Base-by-base conservation (phyloP, 2,113 vertebrate genomes). In the Peromyscus californicus region DNA sequence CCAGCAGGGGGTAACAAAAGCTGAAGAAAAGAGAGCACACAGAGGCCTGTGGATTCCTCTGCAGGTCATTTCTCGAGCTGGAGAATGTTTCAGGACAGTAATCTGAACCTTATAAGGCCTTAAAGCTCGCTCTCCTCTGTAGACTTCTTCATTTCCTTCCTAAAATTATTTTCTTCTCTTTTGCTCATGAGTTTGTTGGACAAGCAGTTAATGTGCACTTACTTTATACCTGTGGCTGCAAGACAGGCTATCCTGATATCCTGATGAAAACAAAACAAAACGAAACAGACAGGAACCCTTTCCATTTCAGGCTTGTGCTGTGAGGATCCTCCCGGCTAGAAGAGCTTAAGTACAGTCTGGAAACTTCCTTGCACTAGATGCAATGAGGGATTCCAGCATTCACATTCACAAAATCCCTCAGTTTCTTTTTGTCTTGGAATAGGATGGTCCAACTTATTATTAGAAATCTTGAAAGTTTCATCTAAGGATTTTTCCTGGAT, bases 1-100 rank as follows among this genome's bases (percentile, higher is more conserved):
- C 98, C 97, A 98, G 97, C 86, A 98, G 96, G 95, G 93, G 91
- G 93, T 96, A 97, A 97, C 61, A 92, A 82, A 96, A 86, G 91
- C 97, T 96, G 97, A 63, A 85, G 9, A 80, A 96, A 95, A 89
- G 76, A 93, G 5, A 70, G 9, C 7, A 0, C 5, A 26, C n/a
- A 21, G 26, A 74, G 67, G 54, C 29, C n/a, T 88, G 7, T 31
- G 57, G 36, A 7, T 72, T 91, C 63, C 54, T 88, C 67, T 82
- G 48, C 82, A 85, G 78, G 42, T 83, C 61, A 21, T 61, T 87
- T 92, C 17, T 33, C 26, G 70, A 95, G 59, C 42, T 16, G 19
- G 86, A 92, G 87, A 80, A 80, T 63, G 12, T 75, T 94, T 97
- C 74, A 91, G 89, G 92, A 74, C 39, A 48, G 84, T 51, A 85